A percentile compares a stretch with the other conserved stretches of the same genome.
phyloP scores from a whole-genome alignment of 2,113 vertebrate species.

The Narcine bancroftii region DNA sequence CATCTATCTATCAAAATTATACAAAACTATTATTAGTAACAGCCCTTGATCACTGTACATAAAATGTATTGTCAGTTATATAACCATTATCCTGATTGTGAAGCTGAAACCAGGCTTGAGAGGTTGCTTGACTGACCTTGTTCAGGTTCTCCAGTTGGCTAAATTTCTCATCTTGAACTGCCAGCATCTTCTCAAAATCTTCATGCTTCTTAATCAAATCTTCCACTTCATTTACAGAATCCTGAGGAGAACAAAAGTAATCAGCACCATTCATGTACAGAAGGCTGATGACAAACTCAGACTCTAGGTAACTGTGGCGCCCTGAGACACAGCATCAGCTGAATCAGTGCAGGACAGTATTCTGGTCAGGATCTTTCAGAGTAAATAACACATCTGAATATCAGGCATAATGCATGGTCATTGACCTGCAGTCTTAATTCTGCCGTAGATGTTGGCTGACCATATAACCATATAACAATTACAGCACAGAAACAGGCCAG shows the following conservation, averaged over 20 bases:
- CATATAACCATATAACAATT: no score
- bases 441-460: no score
- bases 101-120: not conserved
- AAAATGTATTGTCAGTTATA: not conserved
- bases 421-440: no score
- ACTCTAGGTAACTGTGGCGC: not conserved
- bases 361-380: not conserved
- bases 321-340: not conserved
- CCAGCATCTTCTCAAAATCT: conserved; percentile 75
- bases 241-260: conserved; percentile 50
- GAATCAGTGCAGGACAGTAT: not conserved
- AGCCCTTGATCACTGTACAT: not conserved
- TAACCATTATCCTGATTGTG: not conserved
- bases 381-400: not conserved
- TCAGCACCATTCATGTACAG: not conserved
- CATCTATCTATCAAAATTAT: no score
- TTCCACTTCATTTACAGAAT: conserved; percentile 68
- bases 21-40: not conserved
- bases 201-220: conserved; percentile 69
- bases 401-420: no score
- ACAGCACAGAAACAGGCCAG: no score
- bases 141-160: conserved; percentile 57
- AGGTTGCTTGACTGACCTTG: conserved; percentile 51
- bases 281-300: not conserved
- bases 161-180: conserved; percentile 69